Conservation (phyloP, 1,140 invertebrate species). For the Periplaneta americana region DNA sequence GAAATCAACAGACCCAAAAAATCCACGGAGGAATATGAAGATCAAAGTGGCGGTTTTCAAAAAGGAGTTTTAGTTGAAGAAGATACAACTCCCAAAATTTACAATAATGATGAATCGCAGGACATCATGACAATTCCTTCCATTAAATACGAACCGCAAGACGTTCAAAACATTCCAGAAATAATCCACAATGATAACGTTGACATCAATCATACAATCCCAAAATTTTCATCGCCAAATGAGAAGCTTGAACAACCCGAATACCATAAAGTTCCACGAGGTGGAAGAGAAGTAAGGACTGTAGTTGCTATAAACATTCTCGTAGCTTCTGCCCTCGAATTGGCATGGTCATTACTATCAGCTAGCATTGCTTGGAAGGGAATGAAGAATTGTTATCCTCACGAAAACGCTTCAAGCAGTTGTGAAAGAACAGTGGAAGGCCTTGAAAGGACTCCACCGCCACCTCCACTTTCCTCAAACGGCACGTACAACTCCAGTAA, state of each 20-base stretch:
- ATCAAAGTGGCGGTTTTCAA: neutral
- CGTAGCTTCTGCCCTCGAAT: conserved; percentile 49
- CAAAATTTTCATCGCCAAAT: neutral
- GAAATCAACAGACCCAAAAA: neutral
- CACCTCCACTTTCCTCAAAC: neutral
- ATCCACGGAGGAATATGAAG: neutral
- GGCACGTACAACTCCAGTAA: conserved; percentile 26
- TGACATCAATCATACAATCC: neutral
- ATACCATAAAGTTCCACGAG: neutral
- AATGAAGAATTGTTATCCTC: conserved; percentile 51
- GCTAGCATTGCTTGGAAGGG: conserved; percentile 51
- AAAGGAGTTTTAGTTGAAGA: neutral
- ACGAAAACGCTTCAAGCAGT: conserved; percentile 36
- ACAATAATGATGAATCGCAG: conserved; percentile 37
- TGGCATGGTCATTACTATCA: conserved; percentile 52
- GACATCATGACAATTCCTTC: conserved; percentile 31
- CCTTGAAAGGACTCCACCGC: conserved; percentile 38
- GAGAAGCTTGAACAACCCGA: neutral
- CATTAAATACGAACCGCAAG: neutral
- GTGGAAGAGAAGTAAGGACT: conserved; percentile 27
- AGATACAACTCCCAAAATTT: conserved; percentile 27
- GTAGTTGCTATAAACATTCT: conserved; percentile 52
- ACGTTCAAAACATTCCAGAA: neutral
- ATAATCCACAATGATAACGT: neutral
- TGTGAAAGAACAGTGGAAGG: conserved; percentile 36